A percentile compares a stretch with the other conserved stretches of the same genome.
Conservation (phyloP, 2,888 invertebrate species). For the Noctua janthina region DNA sequence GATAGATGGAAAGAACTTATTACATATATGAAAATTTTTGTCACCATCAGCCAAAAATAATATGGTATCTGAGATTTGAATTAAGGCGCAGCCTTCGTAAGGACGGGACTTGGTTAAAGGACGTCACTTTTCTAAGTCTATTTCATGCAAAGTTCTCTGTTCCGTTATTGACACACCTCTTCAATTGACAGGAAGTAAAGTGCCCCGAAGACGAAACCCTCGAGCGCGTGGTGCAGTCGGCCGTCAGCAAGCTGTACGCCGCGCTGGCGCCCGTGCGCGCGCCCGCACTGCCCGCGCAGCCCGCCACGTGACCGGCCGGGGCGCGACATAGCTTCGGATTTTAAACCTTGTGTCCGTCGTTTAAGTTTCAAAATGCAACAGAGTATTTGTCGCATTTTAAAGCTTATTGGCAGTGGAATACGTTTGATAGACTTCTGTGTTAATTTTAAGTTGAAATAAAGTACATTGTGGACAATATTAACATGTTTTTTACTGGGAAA, state of each 20-base stretch:
- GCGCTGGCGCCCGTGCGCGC: slow-evolving; percentile 91
- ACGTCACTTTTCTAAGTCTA: not conserved
- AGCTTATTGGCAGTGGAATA: not conserved
- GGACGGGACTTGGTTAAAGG: not conserved
- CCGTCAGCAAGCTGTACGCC: slow-evolving; percentile 95
- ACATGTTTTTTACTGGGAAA: slow-evolving; percentile 33
- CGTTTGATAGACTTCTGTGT: slow-evolving; percentile 7
- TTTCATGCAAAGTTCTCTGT: not conserved
- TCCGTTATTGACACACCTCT: not conserved
- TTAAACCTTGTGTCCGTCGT: not conserved
- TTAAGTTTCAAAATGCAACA: not conserved
- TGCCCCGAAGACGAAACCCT: slow-evolving; percentile 95
- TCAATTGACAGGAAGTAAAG: slow-evolving; percentile 92
- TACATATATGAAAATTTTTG: not conserved
- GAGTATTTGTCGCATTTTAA: not conserved
- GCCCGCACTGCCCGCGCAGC: not conserved
- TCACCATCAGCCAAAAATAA: not conserved
- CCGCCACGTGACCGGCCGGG: not conserved
- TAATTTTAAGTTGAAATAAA: slow-evolving; percentile 49
- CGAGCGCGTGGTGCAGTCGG: slow-evolving; percentile 95
- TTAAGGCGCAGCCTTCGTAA: not conserved
- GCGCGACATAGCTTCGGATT: not conserved
- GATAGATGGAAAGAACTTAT: not conserved
- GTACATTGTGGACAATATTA: slow-evolving; percentile 32
- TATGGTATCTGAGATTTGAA: not conserved